Base-by-base conservation (phyloP, 2,113 vertebrate genomes). In the Mixornis gularis region DNA sequence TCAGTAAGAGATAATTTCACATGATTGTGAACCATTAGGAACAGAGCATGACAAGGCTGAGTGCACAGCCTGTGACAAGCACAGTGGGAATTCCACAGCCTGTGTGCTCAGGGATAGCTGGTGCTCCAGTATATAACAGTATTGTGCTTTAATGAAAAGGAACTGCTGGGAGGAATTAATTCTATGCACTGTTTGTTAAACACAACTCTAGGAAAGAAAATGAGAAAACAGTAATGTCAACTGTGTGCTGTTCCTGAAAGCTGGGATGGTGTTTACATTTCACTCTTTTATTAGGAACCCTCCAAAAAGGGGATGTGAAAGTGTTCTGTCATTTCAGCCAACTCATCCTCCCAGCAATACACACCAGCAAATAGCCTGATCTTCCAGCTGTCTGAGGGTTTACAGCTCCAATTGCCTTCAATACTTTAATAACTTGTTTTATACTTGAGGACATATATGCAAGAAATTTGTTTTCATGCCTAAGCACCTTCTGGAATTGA, bases 151-250 rank as follows among this genome's bases (percentile, higher is more conserved):
- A 77, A 85, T 79, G 85, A 85, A 92, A 91, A 53, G 40, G 30
- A 95, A 73, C 85, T 91, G 51, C 87, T 87, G 84, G 58, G 59
- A 82, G 84, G 78, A 92, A 85, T 89, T 91, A 91, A 93, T 89
- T 82, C 85, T 26, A 59, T 1, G 38, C 55, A 12, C 89, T 70
- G 66, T 92, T 93, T 87, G 89, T 44, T 79, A n/a, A 89, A 62
- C 66, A 77, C 84, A 72, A 79, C 15, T 93, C 84, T 55, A 93
- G 69, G 81, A 93, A 79, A 44, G 58, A 63, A 94, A 89, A 93
- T 63, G 74, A 92, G 81, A 69, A 82, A 92, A 94, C 64, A 66
- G n/a, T 48, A 87, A 64, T 63, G 56, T 59, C 51, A 70, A 66
- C 27, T 66, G 65, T 64, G n/a, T 3, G n/a, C 68, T 29, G 6